A percentile compares a stretch with the other conserved stretches of the same genome.
These are phyloP conservation scores for Ophiodon elongatus DNA, from an alignment of 2,113 vertebrate genomes.

Conservation along the genomic window DNA sequence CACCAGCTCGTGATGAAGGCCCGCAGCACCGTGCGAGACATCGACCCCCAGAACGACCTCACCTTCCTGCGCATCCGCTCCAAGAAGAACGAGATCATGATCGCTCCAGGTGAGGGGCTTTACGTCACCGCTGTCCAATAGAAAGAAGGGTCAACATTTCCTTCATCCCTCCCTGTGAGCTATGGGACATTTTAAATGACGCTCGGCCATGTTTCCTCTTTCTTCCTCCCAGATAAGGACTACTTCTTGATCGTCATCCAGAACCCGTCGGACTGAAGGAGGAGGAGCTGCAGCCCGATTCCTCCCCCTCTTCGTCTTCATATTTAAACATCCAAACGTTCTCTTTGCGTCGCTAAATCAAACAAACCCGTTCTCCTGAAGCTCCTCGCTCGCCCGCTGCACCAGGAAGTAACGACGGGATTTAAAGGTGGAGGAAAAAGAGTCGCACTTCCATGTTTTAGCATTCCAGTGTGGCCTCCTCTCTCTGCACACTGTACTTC, in stretches of 20 bases:
- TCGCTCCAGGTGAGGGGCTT: constrained; percentile 93
- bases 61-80: constrained; percentile 94
- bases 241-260: constrained; percentile 98
- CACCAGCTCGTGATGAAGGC: constrained; percentile 95
- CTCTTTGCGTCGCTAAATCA: constrained; percentile 28
- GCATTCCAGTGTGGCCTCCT: constrained; percentile 42
- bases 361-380: neutral
- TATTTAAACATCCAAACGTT: constrained; percentile 44
- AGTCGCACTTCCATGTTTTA: constrained; percentile 12
- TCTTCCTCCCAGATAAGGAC: constrained; percentile 91
- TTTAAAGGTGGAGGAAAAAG: neutral
- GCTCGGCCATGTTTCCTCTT: neutral
- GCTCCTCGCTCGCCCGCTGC: constrained; percentile 16
- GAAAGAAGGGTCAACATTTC: too few species aligned
- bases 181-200: too few species aligned
- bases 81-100: constrained; percentile 99
- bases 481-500: neutral
- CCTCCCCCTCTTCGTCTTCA: constrained; percentile 6
- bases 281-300: neutral
- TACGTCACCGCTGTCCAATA: too few species aligned
- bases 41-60: constrained; percentile 96
- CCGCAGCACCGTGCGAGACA: constrained; percentile 90
- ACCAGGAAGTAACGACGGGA: neutral
- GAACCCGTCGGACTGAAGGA: constrained; percentile 90
- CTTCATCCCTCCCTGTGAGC: too few species aligned